Percentiles rank a stretch among this genome's conserved stretches.
phyloP scores from a whole-genome alignment of 2,888 invertebrate species.

The Ormia ochracea region DNA sequence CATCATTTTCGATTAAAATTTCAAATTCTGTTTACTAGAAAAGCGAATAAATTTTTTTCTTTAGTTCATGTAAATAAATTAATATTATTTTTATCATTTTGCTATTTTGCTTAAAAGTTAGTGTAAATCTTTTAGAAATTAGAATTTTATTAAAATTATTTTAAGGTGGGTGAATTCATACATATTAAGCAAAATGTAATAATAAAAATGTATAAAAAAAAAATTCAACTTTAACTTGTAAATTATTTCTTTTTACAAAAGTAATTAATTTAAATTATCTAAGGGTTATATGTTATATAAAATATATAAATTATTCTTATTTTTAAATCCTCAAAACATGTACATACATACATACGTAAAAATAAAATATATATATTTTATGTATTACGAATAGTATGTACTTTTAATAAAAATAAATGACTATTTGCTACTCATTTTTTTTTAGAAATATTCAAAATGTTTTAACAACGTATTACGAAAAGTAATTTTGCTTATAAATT shows the following conservation, averaged over 20 bases:
- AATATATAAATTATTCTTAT: constrained; percentile 4
- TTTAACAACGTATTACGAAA: background rate
- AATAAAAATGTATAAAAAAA: background rate
- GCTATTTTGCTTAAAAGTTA: constrained; percentile 25
- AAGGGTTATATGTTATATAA: constrained; percentile 15
- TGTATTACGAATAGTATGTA: constrained; percentile 10
- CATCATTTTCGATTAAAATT: background rate
- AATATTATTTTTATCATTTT: constrained; percentile 12
- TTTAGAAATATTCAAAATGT: constrained; percentile 42
- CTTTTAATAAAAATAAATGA: constrained; percentile 62
- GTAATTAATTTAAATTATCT: constrained; percentile 38
- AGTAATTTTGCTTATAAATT: background rate
- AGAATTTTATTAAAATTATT: constrained; percentile 31
- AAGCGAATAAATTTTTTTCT: background rate
- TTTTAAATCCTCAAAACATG: constrained; percentile 12
- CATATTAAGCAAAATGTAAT: constrained; percentile 20
- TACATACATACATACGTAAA: background rate
- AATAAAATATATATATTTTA: background rate
- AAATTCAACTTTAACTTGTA: constrained; percentile 57
- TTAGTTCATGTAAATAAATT: background rate
- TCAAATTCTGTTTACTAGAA: background rate
- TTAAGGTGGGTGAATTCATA: constrained; percentile 45
- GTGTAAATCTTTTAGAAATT: background rate
- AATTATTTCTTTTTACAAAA: constrained; percentile 21
- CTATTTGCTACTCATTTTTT: constrained; percentile 66